A percentile compares a stretch with the other conserved stretches of the same genome.
Evolutionary conservation across 2,888 invertebrate genomes (phyloP).

Genomic region (Polydrusus cervinus): DNA sequence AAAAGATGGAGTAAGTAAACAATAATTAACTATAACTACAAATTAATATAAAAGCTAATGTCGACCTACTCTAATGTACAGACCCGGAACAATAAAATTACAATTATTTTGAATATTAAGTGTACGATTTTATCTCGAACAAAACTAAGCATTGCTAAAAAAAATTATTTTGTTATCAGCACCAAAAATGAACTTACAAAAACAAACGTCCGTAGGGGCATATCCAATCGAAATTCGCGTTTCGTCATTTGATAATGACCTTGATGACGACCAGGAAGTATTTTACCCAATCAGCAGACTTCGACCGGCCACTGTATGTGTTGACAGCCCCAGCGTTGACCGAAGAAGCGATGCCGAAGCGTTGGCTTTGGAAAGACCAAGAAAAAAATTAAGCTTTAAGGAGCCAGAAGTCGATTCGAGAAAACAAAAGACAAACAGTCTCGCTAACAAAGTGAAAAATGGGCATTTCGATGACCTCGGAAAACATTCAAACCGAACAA

Average conservation of each 20-base stretch:
- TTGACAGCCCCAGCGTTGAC: slow-evolving; percentile 66
- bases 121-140: too few species aligned
- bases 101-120: too few species aligned
- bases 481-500: slow-evolving; percentile 23
- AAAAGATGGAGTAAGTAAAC: too few species aligned
- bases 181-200: slow-evolving; percentile 61
- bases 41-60: too few species aligned
- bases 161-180: slow-evolving; percentile 12
- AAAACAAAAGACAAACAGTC: slow-evolving; percentile 10
- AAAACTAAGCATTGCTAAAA: not conserved
- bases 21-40: too few species aligned
- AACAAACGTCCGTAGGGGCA: slow-evolving; percentile 68
- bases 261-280: slow-evolving; percentile 50
- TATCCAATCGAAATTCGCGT: slow-evolving; percentile 67
- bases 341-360: slow-evolving; percentile 67
- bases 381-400: slow-evolving; percentile 90
- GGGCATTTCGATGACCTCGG: not conserved
- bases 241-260: slow-evolving; percentile 58
- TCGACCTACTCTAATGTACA: too few species aligned
- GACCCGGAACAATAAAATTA: too few species aligned
- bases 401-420: slow-evolving; percentile 80
- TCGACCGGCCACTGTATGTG: slow-evolving; percentile 66
- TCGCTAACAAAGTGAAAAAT: slow-evolving; percentile 12
- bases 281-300: slow-evolving; percentile 60
- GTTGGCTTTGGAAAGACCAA: slow-evolving; percentile 77